These are phyloP conservation scores for Diorhabda elongata DNA, from an alignment of 1,140 invertebrate genomes.

Conservation along the genomic window DNA sequence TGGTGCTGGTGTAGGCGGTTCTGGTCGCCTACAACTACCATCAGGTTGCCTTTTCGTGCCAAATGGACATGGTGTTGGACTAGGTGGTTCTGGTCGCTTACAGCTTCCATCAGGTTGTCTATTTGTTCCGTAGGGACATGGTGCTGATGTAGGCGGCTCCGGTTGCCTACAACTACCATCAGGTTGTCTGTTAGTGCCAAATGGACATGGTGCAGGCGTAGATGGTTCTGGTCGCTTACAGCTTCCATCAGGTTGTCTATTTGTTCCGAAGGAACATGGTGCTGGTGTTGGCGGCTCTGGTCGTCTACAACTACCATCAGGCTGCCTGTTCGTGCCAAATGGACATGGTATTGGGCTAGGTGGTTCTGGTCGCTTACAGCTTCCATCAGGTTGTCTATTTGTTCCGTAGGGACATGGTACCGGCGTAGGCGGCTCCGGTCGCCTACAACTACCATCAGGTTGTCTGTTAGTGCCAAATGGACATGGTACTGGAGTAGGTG, in stretches of 20 bases:
- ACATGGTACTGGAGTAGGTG: slow-evolving; percentile 16
- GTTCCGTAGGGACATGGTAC: slow-evolving; percentile 18
- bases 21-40: slow-evolving; percentile 6
- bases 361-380: slow-evolving; percentile 10
- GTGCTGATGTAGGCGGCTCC: slow-evolving; percentile 4
- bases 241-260: background rate
- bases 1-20: background rate
- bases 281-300: slow-evolving; percentile 4
- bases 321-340: slow-evolving; percentile 13
- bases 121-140: slow-evolving; percentile 20
- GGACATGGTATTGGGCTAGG: slow-evolving; percentile 3
- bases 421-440: background rate
- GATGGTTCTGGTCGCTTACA: slow-evolving; percentile 6
- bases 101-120: slow-evolving; percentile 25
- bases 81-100: slow-evolving; percentile 8
- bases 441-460: slow-evolving; percentile 22
- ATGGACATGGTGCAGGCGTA: slow-evolving; percentile 1
- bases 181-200: slow-evolving; percentile 12
- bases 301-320: slow-evolving; percentile 18
- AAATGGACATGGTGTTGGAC: slow-evolving; percentile 13
- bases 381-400: slow-evolving; percentile 21
- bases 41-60: slow-evolving; percentile 1
- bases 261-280: background rate
- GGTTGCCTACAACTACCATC: slow-evolving; percentile 14
- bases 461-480: slow-evolving; percentile 13